Evolutionary conservation across 1,140 invertebrate genomes (phyloP).

Genomic region (Babylonia areolata): DNA sequence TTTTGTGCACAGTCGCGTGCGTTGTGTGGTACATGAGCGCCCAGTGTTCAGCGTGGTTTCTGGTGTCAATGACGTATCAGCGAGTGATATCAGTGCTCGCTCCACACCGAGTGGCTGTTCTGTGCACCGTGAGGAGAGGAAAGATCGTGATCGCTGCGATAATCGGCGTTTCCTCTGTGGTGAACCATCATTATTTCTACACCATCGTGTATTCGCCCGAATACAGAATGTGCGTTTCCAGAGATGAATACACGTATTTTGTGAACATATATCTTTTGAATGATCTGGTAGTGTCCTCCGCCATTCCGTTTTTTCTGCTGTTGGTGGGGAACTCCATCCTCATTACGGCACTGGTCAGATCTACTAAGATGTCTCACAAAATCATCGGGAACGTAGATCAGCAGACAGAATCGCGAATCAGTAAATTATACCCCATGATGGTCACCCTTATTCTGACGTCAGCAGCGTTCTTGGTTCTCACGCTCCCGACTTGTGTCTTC

Average conservation of each 20-base stretch:
- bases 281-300: background rate
- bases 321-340: background rate
- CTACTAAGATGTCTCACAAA: background rate
- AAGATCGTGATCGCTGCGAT: background rate
- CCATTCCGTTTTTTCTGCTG: background rate
- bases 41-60: background rate
- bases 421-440: background rate
- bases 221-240: background rate
- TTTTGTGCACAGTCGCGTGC: background rate
- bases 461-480: background rate
- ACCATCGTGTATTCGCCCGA: background rate
- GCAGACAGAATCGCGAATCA: background rate
- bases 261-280: background rate
- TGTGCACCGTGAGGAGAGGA: background rate
- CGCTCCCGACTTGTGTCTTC: background rate
- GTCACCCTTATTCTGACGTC: background rate
- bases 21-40: background rate
- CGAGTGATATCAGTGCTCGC: background rate
- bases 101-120: background rate
- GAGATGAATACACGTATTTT: background rate
- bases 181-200: background rate
- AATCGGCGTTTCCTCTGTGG: background rate
- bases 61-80: slow-evolving; percentile 15
- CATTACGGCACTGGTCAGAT: background rate
- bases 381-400: background rate